Evolutionary conservation across 2,113 vertebrate genomes (phyloP), one percentile per base, ranked within the genome.

Genomic region (Stercorarius parasiticus): DNA sequence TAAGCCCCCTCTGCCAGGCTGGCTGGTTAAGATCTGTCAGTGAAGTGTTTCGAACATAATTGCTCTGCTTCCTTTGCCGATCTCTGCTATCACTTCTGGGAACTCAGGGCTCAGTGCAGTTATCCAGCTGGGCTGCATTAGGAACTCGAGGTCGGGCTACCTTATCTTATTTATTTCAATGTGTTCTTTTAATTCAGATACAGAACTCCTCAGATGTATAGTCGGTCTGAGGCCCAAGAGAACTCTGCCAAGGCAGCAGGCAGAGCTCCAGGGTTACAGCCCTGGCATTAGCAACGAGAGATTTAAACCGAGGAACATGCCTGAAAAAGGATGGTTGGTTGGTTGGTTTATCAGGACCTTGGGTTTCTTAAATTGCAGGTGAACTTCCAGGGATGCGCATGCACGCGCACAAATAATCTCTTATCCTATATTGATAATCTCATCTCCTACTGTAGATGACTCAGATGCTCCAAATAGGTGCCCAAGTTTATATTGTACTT

Each of bases 401-500:
- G 6, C 36, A 30, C 36, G 34, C 1, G 0, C 38, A 40, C 10
- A n/a, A 22, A 65, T 29, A 14, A 47, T 12, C 29, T 26, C 38
- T 38, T 13, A 10, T 2, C 1, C 0, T 22, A 7, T 5, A 58
- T 21, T 3, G 2, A 43, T 38, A 50, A 56, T 22, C 21, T 58
- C 26, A 13, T 27, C 40, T 56, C 23, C 11, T 26, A 2, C 29
- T 1, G 1, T 6, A 45, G 61, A 9, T 15, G 20, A 21, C 55
- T 20, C 34, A 34, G 36, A 32, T 14, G 26, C 21, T 47, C 40
- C 18, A 25, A 14, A 8, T 1, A 15, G 10, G 19, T n/a, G 11
- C 15, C 16, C 45, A 50, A 5, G 18, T 12, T 53, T 1, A 0
- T 4, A 7, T 0, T 8, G 45, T 17, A 18, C 21, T 58, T 64